phyloP scores from a whole-genome alignment of 1,140 invertebrate species.

The Drosophila sucinea region DNA sequence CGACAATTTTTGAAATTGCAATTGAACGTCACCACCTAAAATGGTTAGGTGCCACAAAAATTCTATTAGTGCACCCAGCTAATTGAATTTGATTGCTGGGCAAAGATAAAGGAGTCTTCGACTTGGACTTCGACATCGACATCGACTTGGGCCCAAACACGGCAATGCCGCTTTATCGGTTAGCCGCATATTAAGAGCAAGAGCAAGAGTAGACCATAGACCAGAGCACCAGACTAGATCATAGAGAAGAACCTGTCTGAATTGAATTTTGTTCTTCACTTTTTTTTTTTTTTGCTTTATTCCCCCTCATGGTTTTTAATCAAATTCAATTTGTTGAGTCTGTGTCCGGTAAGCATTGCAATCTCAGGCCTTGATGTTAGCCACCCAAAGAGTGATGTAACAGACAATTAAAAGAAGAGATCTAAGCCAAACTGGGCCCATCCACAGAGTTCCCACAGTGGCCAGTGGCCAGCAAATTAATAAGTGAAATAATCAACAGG shows the following conservation, averaged over 20 bases:
- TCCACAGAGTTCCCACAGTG: background rate
- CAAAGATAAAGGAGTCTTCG: constrained; percentile 18
- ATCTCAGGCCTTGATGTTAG: constrained; percentile 13
- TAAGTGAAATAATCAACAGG: background rate
- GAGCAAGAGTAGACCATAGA: background rate
- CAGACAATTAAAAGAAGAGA: constrained; percentile 18
- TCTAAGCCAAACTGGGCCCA: background rate
- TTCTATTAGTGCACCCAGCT: constrained; percentile 12
- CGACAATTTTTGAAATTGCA: constrained; percentile 28
- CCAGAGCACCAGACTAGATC: too few species aligned
- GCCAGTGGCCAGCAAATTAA: background rate
- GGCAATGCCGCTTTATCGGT: constrained; percentile 9
- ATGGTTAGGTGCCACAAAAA: constrained; percentile 9
- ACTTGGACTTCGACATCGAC: constrained; percentile 5
- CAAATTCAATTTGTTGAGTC: constrained; percentile 22
- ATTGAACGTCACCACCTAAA: constrained; percentile 15
- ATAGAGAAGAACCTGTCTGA: constrained; percentile 13
- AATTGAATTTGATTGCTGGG: constrained; percentile 14
- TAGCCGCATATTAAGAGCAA: constrained; percentile 18
- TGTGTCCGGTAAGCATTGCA: constrained; percentile 9
- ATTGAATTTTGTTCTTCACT: background rate
- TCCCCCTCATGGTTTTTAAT: constrained; percentile 12
- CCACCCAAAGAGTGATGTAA: constrained; percentile 20
- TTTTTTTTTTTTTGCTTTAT: background rate
- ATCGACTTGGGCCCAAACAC: constrained; percentile 4